Percentiles rank a stretch among this genome's conserved stretches.
These are phyloP conservation scores for Anastrepha ludens DNA, from an alignment of 1,140 invertebrate species.

Conservation along the genomic window DNA sequence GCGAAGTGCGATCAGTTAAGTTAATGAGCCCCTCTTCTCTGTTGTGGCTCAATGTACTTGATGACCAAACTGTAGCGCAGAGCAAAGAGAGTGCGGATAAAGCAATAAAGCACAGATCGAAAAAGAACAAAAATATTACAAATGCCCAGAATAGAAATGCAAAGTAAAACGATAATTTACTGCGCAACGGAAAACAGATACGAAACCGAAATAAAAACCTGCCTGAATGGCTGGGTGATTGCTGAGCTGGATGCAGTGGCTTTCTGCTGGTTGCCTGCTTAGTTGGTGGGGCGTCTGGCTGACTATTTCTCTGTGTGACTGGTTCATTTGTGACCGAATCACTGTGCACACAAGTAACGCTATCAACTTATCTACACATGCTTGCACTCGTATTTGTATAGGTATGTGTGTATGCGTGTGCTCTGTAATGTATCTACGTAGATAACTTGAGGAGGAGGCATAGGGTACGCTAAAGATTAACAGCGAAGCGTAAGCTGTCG, in stretches of 20 bases:
- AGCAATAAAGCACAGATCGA: neutral
- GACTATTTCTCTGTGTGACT: neutral
- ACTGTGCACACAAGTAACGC: neutral
- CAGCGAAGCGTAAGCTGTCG: neutral
- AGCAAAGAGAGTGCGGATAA: neutral
- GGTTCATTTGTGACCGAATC: neutral
- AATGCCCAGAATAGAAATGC: neutral
- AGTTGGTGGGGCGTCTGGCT: neutral
- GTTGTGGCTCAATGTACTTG: neutral
- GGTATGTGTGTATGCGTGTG: neutral
- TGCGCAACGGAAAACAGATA: neutral
- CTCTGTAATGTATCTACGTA: neutral
- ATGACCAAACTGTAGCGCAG: neutral
- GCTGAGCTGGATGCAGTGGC: neutral
- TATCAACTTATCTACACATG: neutral
- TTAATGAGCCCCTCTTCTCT: neutral
- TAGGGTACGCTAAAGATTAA: conserved; percentile 47
- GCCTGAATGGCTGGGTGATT: neutral
- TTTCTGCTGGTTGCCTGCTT: neutral
- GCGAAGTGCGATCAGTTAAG: neutral
- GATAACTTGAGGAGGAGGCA: neutral
- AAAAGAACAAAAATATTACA: neutral
- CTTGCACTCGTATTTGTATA: neutral
- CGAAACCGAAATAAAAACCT: neutral
- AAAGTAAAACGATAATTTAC: conserved; percentile 3